These are phyloP conservation scores for Amblyopsis rosae DNA, from an alignment of 2,113 vertebrate species.

Conservation along the genomic window DNA sequence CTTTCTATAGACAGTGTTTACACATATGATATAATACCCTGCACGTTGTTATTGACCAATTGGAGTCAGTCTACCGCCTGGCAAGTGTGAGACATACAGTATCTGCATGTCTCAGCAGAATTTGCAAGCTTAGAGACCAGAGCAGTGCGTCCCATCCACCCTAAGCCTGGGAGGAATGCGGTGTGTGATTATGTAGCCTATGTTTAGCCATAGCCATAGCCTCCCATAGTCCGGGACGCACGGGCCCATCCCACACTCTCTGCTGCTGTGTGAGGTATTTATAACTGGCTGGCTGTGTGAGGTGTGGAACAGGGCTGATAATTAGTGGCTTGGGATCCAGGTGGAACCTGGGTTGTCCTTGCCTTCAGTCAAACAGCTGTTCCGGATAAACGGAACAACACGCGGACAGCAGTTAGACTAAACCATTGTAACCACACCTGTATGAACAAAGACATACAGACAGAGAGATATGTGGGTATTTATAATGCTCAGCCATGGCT, in stretches of 20 bases:
- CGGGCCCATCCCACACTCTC: slow-evolving; percentile 54
- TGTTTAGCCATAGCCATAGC: slow-evolving; percentile 46
- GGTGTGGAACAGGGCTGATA: slow-evolving; percentile 47
- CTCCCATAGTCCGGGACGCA: slow-evolving; percentile 39
- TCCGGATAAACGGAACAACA: slow-evolving; percentile 9
- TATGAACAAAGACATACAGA: background rate
- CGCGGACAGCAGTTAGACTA: background rate
- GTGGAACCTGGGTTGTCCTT: slow-evolving; percentile 54
- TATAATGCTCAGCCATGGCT: background rate
- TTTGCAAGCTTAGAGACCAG: slow-evolving; percentile 34
- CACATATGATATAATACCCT: background rate
- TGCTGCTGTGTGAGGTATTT: slow-evolving; percentile 50
- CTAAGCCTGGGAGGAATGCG: slow-evolving; percentile 61
- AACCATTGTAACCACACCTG: background rate
- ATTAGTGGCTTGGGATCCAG: slow-evolving; percentile 64
- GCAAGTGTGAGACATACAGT: slow-evolving; percentile 13
- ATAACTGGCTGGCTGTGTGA: slow-evolving; percentile 32
- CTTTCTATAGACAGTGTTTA: slow-evolving; percentile 2
- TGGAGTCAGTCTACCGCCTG: slow-evolving; percentile 45
- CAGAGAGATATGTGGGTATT: background rate
- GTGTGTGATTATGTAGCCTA: slow-evolving; percentile 42
- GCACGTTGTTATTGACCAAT: slow-evolving; percentile 18
- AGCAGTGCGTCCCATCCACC: slow-evolving; percentile 52
- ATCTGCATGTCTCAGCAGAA: slow-evolving; percentile 58
- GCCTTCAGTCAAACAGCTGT: slow-evolving; percentile 54